Evolutionary conservation across 2,888 invertebrate species (phyloP).

Genomic region (Loripinus fragilis): DNA sequence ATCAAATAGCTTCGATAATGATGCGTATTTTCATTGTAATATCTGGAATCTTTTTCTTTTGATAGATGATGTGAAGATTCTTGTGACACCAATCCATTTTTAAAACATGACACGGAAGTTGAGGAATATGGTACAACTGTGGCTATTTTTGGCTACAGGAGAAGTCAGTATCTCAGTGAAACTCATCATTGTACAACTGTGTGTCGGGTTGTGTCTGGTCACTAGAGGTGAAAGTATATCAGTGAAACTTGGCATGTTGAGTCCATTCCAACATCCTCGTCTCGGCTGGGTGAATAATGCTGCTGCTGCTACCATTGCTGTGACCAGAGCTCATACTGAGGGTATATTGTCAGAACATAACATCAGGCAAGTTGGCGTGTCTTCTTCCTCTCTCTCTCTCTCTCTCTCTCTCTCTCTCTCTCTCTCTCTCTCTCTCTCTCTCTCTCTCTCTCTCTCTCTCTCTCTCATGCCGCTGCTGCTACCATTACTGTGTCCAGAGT

Average conservation of each 20-base stretch:
- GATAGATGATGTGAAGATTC: too few species aligned
- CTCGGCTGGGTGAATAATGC: constrained; percentile 74
- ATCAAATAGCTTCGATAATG: too few species aligned
- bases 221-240: constrained; percentile 17
- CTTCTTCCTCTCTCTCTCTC: not conserved
- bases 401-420: constrained; percentile 8
- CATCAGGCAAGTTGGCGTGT: constrained; percentile 45
- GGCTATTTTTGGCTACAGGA: too few species aligned
- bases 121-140: too few species aligned
- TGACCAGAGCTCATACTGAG: constrained; percentile 63
- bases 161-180: constrained; percentile 36
- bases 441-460: not conserved
- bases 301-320: constrained; percentile 72
- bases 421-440: not conserved
- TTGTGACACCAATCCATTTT: too few species aligned
- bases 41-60: too few species aligned
- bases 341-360: constrained; percentile 63
- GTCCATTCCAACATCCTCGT: constrained; percentile 69
- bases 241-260: constrained; percentile 68
- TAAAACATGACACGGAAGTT: too few species aligned
- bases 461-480: constrained; percentile 74
- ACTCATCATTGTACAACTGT: too few species aligned
- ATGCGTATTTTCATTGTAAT: too few species aligned
- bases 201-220: too few species aligned
- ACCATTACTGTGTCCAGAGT: constrained; percentile 71